Percentiles rank a stretch among this genome's conserved stretches.
Conservation (phyloP, 2,113 vertebrate genomes). For the Oenanthe melanoleuca region DNA sequence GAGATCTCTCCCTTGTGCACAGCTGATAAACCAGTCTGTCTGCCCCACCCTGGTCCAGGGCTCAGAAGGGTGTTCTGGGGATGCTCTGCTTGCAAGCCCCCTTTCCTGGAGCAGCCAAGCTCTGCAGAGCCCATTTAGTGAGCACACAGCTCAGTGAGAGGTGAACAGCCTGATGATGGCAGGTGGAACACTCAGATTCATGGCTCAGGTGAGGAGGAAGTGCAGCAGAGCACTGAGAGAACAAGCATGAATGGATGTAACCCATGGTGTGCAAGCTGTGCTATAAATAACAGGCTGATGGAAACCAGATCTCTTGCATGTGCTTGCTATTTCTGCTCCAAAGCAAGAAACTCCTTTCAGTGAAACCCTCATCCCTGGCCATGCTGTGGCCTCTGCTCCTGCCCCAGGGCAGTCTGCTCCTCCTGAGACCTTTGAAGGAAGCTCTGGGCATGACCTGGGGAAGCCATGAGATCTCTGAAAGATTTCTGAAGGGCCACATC, state of each 20-base stretch:
- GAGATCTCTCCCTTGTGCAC: background rate
- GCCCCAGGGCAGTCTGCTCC: background rate
- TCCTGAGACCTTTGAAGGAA: background rate
- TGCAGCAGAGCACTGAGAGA: background rate
- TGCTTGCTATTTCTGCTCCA: constrained; percentile 13
- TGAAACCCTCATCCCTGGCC: background rate
- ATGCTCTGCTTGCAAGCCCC: background rate
- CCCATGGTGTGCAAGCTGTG: background rate
- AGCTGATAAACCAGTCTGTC: background rate
- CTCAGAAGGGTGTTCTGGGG: background rate
- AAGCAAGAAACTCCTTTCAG: background rate
- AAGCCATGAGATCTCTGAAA: background rate
- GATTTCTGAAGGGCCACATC: background rate
- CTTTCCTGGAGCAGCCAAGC: background rate
- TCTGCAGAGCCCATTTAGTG: background rate
- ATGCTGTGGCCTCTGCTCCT: background rate
- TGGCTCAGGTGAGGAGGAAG: constrained; percentile 24
- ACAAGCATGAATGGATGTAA: background rate
- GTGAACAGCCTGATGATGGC: background rate
- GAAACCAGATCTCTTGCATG: constrained; percentile 12
- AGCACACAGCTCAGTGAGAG: background rate
- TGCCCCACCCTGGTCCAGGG: background rate
- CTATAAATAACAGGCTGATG: constrained; percentile 38
- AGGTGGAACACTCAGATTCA: background rate
- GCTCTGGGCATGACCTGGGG: background rate